These are phyloP conservation scores for Sitophilus oryzae DNA, from an alignment of 1,140 invertebrate species.

Conservation along the genomic window DNA sequence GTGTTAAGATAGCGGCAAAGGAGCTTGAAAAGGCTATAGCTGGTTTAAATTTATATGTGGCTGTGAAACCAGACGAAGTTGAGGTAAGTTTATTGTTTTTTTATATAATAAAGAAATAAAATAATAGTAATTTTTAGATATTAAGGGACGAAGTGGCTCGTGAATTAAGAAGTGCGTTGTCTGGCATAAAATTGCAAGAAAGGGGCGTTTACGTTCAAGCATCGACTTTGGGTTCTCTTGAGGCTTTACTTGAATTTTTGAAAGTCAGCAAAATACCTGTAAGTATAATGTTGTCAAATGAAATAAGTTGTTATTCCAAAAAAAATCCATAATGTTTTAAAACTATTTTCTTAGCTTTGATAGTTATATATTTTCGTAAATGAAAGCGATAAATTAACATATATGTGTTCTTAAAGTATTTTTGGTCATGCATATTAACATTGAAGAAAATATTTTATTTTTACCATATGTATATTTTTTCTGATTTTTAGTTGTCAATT, in stretches of 20 bases:
- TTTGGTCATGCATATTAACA: too few species aligned
- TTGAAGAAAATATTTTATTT: too few species aligned
- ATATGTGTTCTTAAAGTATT: too few species aligned
- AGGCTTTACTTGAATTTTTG: constrained; percentile 95
- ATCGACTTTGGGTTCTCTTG: constrained; percentile 95
- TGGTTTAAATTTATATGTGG: constrained; percentile 80
- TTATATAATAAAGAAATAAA: background rate
- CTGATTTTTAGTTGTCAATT: background rate
- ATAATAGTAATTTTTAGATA: constrained; percentile 52
- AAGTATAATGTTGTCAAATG: constrained; percentile 48
- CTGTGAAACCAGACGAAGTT: constrained; percentile 89
- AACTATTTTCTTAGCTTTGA: background rate
- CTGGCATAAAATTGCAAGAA: constrained; percentile 84
- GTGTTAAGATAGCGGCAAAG: constrained; percentile 97
- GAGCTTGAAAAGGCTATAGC: constrained; percentile 98
- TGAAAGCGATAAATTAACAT: too few species aligned
- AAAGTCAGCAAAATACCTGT: constrained; percentile 93
- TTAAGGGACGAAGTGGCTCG: constrained; percentile 37
- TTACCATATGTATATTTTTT: background rate
- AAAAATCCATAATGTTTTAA: background rate
- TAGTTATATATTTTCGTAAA: too few species aligned
- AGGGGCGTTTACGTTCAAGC: constrained; percentile 98
- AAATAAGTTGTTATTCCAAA: background rate
- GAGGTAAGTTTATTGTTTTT: constrained; percentile 52
- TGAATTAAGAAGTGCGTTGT: constrained; percentile 85